phyloP scores from a whole-genome alignment of 2,113 vertebrate species.

The Tupaia tana region DNA sequence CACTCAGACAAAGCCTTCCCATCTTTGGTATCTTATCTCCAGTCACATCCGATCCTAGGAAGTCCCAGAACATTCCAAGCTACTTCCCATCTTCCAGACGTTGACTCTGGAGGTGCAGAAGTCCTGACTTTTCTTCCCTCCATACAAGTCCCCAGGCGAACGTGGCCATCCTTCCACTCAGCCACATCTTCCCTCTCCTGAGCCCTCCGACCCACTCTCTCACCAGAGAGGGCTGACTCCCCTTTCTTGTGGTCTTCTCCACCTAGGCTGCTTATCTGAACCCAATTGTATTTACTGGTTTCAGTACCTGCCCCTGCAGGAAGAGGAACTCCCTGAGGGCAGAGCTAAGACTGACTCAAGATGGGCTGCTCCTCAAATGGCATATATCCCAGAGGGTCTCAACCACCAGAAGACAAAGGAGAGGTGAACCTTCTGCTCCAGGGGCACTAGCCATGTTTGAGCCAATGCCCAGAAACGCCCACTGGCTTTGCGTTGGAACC shows the following conservation, averaged over 20 bases:
- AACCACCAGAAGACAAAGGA: not conserved
- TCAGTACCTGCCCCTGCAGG: not conserved
- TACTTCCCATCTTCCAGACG: not conserved
- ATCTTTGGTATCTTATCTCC: not conserved
- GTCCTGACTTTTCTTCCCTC: not conserved
- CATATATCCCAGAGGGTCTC: not conserved
- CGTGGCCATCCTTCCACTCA: not conserved
- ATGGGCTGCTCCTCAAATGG: not conserved
- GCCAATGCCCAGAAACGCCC: not conserved
- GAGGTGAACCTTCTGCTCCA: not conserved
- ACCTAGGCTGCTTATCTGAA: not conserved
- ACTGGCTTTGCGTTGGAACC: not conserved
- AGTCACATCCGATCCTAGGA: not conserved
- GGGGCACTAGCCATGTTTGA: not conserved
- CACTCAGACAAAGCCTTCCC: not conserved
- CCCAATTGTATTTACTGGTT: not conserved
- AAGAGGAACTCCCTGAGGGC: not conserved
- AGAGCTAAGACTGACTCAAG: not conserved
- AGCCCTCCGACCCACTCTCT: not conserved
- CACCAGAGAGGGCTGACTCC: not conserved
- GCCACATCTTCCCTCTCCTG: not conserved
- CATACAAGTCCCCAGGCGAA: not conserved
- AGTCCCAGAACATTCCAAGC: not conserved
- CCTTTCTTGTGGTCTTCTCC: not conserved
- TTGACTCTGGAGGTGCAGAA: not conserved